Evolutionary conservation across 2,113 vertebrate species (phyloP).

Genomic region (Helogale parvula): DNA sequence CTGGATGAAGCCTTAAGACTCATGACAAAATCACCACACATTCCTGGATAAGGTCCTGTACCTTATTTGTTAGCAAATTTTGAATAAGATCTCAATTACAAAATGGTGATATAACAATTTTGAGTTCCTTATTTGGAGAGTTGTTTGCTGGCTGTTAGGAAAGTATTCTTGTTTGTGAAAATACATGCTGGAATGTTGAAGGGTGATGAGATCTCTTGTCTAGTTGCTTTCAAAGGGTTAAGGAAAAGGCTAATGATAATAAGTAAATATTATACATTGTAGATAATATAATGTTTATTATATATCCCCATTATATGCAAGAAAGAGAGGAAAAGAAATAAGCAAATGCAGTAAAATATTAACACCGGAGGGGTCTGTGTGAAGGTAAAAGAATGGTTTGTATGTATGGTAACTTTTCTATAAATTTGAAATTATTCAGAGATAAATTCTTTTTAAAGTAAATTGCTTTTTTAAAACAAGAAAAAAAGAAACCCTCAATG

Average conservation of each 20-base stretch:
- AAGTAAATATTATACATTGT: background rate
- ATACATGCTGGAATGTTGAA: background rate
- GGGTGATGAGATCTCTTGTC: background rate
- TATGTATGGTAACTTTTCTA: background rate
- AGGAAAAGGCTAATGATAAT: background rate
- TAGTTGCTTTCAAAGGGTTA: background rate
- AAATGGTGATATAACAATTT: background rate
- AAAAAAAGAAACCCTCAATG: conserved; percentile 52
- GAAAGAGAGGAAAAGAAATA: background rate
- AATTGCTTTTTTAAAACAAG: background rate
- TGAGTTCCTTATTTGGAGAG: background rate
- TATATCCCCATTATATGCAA: background rate
- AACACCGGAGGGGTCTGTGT: background rate
- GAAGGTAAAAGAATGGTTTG: background rate
- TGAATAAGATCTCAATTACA: background rate
- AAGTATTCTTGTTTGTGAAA: background rate
- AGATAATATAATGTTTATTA: background rate
- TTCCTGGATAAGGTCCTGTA: no score
- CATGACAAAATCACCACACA: no score
- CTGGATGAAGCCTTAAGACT: no score
- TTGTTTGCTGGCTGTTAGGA: background rate
- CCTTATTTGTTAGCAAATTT: background rate
- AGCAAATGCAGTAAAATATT: background rate
- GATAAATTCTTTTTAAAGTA: background rate
- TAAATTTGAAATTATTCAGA: background rate